phyloP scores from a whole-genome alignment of 2,797 vertebrate genomes.

The Cuculus canorus region DNA sequence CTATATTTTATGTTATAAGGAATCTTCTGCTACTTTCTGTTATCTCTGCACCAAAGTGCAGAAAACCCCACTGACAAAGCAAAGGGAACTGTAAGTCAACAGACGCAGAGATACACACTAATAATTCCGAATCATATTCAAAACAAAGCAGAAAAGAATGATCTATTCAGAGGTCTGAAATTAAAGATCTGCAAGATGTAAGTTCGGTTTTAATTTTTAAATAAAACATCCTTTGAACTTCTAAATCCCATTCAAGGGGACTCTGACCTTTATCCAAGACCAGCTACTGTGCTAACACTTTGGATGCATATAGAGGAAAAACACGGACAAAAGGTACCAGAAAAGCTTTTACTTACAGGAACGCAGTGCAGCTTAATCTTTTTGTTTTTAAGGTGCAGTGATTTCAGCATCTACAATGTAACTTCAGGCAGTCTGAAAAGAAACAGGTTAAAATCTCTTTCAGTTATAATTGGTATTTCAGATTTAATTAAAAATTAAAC shows the following conservation, averaged over 20 bases:
- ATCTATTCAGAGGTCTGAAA: slow-evolving; percentile 59
- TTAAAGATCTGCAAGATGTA: slow-evolving; percentile 64
- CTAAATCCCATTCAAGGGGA: slow-evolving; percentile 72
- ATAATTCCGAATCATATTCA: slow-evolving; percentile 44
- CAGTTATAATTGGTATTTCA: slow-evolving; percentile 89
- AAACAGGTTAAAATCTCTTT: slow-evolving; percentile 90
- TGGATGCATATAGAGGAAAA: slow-evolving; percentile 66
- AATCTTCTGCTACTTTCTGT: slow-evolving; percentile 60
- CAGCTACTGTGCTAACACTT: slow-evolving; percentile 67
- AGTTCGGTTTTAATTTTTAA: slow-evolving; percentile 49
- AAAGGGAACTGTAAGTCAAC: slow-evolving; percentile 45
- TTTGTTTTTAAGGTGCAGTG: slow-evolving; percentile 85
- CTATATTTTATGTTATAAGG: slow-evolving; percentile 45
- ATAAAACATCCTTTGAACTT: slow-evolving; percentile 72
- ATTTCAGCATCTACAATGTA: slow-evolving; percentile 84
- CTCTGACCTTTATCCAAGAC: slow-evolving; percentile 70
- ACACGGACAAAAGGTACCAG: slow-evolving; percentile 69
- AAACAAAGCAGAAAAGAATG: slow-evolving; percentile 67
- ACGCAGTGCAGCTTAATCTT: slow-evolving; percentile 78
- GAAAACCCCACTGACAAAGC: slow-evolving; percentile 55
- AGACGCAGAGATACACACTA: neutral
- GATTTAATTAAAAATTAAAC: slow-evolving; percentile 91
- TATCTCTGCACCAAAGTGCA: slow-evolving; percentile 18
- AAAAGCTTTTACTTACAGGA: slow-evolving; percentile 81
- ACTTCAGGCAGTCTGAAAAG: slow-evolving; percentile 88